These are phyloP conservation scores for Rhagoletis pomonella DNA, from an alignment of 1,140 invertebrate genomes.

Conservation along the genomic window DNA sequence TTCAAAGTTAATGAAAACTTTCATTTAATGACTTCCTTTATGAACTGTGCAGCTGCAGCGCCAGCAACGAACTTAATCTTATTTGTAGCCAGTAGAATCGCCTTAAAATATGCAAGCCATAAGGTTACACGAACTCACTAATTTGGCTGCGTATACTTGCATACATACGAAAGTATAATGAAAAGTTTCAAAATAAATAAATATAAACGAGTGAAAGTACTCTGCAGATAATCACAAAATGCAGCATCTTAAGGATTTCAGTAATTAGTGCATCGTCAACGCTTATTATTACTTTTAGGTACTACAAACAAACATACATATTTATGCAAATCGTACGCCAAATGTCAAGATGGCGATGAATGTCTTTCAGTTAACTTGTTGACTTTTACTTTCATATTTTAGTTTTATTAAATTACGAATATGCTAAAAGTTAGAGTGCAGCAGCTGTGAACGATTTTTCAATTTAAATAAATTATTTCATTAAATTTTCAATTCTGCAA, in stretches of 20 bases:
- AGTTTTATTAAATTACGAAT: too few relatives aligned
- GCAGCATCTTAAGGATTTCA: not conserved
- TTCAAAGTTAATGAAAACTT: conserved; percentile 48
- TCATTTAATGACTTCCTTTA: conserved; percentile 51
- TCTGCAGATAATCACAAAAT: conserved; percentile 24
- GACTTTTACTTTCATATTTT: not conserved
- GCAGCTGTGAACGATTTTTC: too few relatives aligned
- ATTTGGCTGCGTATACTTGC: not conserved
- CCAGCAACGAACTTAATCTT: not conserved
- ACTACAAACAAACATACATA: too few relatives aligned
- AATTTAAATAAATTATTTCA: not conserved
- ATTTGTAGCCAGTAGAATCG: not conserved
- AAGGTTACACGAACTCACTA: not conserved
- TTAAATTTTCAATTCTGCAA: not conserved
- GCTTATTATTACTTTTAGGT: too few relatives aligned
- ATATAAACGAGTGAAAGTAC: not conserved
- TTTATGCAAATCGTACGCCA: not conserved
- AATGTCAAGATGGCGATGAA: not conserved
- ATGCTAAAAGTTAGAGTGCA: too few relatives aligned
- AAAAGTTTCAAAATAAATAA: not conserved
- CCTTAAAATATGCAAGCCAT: conserved; percentile 38
- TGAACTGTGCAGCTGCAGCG: conserved; percentile 6
- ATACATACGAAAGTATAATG: not conserved
- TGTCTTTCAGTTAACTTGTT: not conserved
- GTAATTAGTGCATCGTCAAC: not conserved